Evolutionary conservation across 2,888 invertebrate species (phyloP).

Genomic region (Cinara cedri): DNA sequence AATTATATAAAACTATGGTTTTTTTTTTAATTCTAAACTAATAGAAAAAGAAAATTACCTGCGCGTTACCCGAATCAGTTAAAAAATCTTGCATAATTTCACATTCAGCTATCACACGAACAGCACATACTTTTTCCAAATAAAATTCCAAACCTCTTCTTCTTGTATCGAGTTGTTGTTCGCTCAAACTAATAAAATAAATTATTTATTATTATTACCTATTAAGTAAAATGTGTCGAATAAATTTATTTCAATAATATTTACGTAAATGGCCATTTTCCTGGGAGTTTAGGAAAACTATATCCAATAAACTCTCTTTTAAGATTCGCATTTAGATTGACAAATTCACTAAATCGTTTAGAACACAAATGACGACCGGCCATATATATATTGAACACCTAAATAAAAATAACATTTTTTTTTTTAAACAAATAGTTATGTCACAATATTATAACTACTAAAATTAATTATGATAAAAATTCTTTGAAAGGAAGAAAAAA

Average conservation of each 20-base stretch:
- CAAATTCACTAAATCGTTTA: slow-evolving; percentile 93
- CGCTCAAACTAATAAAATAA: slow-evolving; percentile 71
- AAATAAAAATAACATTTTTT: slow-evolving; percentile 56
- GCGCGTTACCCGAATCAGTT: slow-evolving; percentile 86
- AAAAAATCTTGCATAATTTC: slow-evolving; percentile 97
- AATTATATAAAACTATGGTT: background rate
- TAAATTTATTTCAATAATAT: slow-evolving; percentile 59
- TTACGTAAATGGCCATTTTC: slow-evolving; percentile 95
- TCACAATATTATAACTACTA: too few relatives aligned
- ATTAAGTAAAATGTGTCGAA: background rate
- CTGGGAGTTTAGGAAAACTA: slow-evolving; percentile 95
- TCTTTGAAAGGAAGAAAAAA: background rate
- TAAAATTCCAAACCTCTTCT: slow-evolving; percentile 95
- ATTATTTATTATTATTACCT: background rate
- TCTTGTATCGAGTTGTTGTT: slow-evolving; percentile 94
- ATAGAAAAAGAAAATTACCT: slow-evolving; percentile 55
- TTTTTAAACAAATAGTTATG: background rate
- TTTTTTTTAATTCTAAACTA: background rate
- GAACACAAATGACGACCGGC: slow-evolving; percentile 97
- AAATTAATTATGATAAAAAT: background rate
- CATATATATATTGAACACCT: slow-evolving; percentile 96
- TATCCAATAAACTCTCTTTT: slow-evolving; percentile 95
- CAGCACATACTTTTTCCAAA: slow-evolving; percentile 97
- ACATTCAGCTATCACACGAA: slow-evolving; percentile 95
- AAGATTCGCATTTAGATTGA: slow-evolving; percentile 82